Evolutionary conservation across 2,888 invertebrate genomes (phyloP).

Genomic region (Drosophila parthenogenetica): DNA sequence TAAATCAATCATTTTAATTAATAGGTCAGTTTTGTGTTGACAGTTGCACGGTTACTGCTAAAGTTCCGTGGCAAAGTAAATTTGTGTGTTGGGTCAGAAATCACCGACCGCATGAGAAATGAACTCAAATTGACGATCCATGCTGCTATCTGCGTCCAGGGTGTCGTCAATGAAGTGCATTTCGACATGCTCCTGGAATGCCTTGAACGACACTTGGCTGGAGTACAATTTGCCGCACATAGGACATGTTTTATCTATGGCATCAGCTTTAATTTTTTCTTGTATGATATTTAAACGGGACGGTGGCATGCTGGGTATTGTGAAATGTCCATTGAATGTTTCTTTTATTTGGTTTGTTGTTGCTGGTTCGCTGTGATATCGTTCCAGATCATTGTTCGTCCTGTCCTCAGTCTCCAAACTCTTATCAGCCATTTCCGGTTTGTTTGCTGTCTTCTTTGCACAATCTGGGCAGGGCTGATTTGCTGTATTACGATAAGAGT

Average conservation of each 20-base stretch:
- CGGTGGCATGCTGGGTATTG: constrained; percentile 18
- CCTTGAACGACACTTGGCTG: constrained; percentile 87
- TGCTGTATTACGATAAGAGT: constrained; percentile 49
- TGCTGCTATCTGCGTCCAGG: constrained; percentile 85
- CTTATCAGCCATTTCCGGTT: constrained; percentile 85
- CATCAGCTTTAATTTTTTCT: constrained; percentile 81
- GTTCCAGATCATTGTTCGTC: constrained; percentile 59
- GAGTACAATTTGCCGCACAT: constrained; percentile 89
- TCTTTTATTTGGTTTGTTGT: constrained; percentile 22
- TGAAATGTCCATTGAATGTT: constrained; percentile 33
- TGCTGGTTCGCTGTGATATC: constrained; percentile 27
- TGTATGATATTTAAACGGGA: constrained; percentile 83
- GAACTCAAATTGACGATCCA: constrained; percentile 86
- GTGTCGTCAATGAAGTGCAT: constrained; percentile 89
- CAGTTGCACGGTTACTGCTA: constrained; percentile 41
- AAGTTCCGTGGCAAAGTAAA: constrained; percentile 82
- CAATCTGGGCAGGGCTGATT: constrained; percentile 81
- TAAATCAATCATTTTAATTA: not conserved
- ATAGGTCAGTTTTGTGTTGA: not conserved
- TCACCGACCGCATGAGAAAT: constrained; percentile 84
- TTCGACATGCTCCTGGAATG: constrained; percentile 91
- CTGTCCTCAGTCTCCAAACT: constrained; percentile 83
- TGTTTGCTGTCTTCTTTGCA: constrained; percentile 72
- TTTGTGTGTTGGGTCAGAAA: constrained; percentile 83
- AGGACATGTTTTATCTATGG: constrained; percentile 88